Conservation (phyloP, 23 tunicate genomes). For the Diplosoma virens region DNA sequence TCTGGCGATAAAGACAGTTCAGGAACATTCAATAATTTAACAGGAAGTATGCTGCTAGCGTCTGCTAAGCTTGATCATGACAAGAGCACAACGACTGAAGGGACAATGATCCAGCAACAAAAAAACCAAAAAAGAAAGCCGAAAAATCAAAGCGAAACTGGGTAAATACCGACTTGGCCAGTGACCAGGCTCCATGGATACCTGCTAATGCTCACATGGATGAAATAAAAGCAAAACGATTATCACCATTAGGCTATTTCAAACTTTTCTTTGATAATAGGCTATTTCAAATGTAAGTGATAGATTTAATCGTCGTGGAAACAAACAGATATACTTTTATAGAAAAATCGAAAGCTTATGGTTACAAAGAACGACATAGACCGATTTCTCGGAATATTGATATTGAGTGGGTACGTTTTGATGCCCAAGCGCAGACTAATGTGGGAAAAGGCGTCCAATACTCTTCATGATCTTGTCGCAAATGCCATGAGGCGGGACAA, state of each 20-base stretch:
- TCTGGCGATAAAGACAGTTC: neutral
- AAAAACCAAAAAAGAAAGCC: too few species aligned
- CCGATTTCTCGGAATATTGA: slow-evolving; percentile 1
- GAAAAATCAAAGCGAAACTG: too few species aligned
- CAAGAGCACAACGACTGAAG: neutral
- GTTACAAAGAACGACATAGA: neutral
- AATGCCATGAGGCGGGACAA: slow-evolving; percentile 17
- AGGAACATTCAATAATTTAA: too few species aligned
- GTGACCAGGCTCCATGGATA: too few species aligned
- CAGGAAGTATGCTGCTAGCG: neutral
- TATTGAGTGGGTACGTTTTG: neutral
- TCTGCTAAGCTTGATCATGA: neutral
- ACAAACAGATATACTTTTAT: slow-evolving; percentile 1
- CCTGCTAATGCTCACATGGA: too few species aligned
- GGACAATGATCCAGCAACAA: neutral
- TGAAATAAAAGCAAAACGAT: too few species aligned
- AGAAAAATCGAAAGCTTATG: neutral
- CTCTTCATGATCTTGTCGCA: neutral
- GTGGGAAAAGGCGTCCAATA: neutral
- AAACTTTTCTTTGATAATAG: too few species aligned
- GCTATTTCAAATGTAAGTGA: too few species aligned
- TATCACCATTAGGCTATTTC: too few species aligned
- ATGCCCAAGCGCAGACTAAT: neutral
- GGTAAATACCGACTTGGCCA: too few species aligned
- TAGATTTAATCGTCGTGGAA: slow-evolving; percentile 2